Base-by-base conservation (phyloP, 2,113 vertebrate species). In the Terrapene triunguis region DNA sequence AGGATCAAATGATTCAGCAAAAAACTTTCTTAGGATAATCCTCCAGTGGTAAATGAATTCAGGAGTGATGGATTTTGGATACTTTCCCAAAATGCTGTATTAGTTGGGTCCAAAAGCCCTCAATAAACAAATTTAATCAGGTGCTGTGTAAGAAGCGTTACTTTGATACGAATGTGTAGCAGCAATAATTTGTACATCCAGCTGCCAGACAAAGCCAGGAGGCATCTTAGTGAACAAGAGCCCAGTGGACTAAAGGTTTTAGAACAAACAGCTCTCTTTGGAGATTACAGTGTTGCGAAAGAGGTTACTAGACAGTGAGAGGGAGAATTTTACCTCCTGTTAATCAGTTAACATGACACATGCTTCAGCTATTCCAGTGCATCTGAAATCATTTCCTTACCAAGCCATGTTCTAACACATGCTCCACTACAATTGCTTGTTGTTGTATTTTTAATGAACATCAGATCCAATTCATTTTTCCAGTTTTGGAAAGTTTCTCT, bases 61-160 rank as follows among this genome's bases (percentile, higher is more conserved):
- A 29, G 12, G 88, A 16, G 1, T 82, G 81, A 44, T 92, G 83
- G 83, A 48, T 57, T 80, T 62, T 92, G 94, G 91, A 92, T 38
- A 8, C 32, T 79, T 80, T 93, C 72, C 91, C 94, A 78, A 89
- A 90, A 81, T 89, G 90, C 89, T 69, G n/a, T 22, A 4, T 69
- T 2, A 2, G 32, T 5, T 80, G 53, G 85, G 84, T 82, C 91
- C 83, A 91, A 95, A 93, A 95, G 32, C 24, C 51, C 16, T 2
- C 85, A 94, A 80, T 80, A 94, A 89, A 59, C 62, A 55, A 89
- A 88, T 94, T 91, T 92, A 89, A 96, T 95, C 85, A 76, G 22
- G 42, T 27, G 24, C 72, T 47, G 42, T 44, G 22, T 27, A 80
- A 89, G 89, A 86, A 92, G 84, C 50, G 44, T 87, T 1, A 0